A percentile compares a stretch with the other conserved stretches of the same genome.
These are phyloP conservation scores for Lutjanus erythropterus DNA, from an alignment of 2,113 vertebrate genomes.

Conservation along the genomic window DNA sequence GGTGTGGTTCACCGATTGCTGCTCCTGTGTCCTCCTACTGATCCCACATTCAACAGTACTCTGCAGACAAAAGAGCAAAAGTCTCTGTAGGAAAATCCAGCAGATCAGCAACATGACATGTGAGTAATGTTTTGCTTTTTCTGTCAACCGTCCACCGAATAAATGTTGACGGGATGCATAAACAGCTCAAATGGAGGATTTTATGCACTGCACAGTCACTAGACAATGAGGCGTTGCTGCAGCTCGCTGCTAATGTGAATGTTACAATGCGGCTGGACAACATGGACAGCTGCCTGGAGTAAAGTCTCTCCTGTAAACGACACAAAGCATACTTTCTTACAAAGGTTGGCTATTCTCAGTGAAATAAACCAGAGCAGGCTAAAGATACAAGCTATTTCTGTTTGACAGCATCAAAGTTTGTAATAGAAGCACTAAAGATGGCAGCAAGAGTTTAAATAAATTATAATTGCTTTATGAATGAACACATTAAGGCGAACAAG, in stretches of 20 bases:
- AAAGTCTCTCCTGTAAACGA: slow-evolving; percentile 55
- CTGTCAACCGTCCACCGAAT: slow-evolving; percentile 17
- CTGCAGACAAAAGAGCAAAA: slow-evolving; percentile 57
- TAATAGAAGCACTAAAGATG: slow-evolving; percentile 48
- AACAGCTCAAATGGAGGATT: slow-evolving; percentile 51
- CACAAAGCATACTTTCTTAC: slow-evolving; percentile 57
- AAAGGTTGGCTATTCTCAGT: slow-evolving; percentile 52
- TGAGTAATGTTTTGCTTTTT: slow-evolving; percentile 38
- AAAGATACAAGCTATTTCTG: slow-evolving; percentile 29
- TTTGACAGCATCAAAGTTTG: slow-evolving; percentile 44
- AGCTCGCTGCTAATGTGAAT: slow-evolving; percentile 36
- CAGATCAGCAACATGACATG: slow-evolving; percentile 35
- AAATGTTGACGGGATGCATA: slow-evolving; percentile 57
- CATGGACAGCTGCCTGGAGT: slow-evolving; percentile 58
- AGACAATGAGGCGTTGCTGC: slow-evolving; percentile 48
- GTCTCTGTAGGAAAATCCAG: slow-evolving; percentile 18
- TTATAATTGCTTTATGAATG: slow-evolving; percentile 56
- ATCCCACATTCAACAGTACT: slow-evolving; percentile 57
- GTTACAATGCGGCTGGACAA: slow-evolving; percentile 56
- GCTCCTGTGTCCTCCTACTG: slow-evolving; percentile 54
- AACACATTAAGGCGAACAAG: slow-evolving; percentile 22
- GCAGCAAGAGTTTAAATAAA: slow-evolving; percentile 48
- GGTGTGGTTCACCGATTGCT: slow-evolving; percentile 62
- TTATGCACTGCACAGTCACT: slow-evolving; percentile 8
- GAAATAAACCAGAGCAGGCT: slow-evolving; percentile 56